Evolutionary conservation across 2,888 invertebrate species (phyloP).

Genomic region (Agrilus cyanescens): DNA sequence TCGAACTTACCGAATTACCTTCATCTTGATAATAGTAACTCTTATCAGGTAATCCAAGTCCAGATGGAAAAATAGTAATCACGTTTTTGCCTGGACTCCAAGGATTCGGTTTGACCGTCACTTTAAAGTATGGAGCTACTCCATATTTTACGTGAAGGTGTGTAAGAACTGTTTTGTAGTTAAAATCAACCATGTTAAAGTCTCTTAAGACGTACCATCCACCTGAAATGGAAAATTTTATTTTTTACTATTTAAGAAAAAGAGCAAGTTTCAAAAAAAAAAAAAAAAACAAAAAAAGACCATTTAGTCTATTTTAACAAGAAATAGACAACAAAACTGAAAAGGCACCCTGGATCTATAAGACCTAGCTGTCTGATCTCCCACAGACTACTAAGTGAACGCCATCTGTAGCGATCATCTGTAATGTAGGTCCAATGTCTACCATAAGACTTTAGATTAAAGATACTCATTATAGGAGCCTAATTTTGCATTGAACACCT

Average conservation of each 20-base stretch:
- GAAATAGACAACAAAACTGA: no score
- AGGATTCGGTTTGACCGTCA: slow-evolving; percentile 41
- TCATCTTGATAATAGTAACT: slow-evolving; percentile 38
- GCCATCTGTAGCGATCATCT: no score
- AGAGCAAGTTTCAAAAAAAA: no score
- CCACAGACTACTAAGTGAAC: no score
- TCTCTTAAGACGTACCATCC: slow-evolving; percentile 40
- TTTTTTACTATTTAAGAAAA: background rate
- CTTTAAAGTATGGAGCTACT: slow-evolving; percentile 40
- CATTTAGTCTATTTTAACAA: no score
- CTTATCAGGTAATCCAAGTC: slow-evolving; percentile 41
- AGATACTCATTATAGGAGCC: no score
- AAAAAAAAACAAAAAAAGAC: no score
- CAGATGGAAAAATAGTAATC: slow-evolving; percentile 42
- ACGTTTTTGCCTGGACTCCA: slow-evolving; percentile 34
- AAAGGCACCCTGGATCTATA: no score
- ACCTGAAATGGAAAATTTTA: slow-evolving; percentile 29
- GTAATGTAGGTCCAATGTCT: no score
- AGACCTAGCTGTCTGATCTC: no score
- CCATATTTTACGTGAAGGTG: slow-evolving; percentile 38
- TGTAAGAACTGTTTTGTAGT: slow-evolving; percentile 30
- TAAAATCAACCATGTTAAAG: slow-evolving; percentile 34
- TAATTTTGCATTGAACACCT: no score
- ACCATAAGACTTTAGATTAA: no score
- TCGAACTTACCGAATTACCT: slow-evolving; percentile 31